Conservation (phyloP, 1,140 invertebrate species). For the Cyphomyrmex costatus region DNA sequence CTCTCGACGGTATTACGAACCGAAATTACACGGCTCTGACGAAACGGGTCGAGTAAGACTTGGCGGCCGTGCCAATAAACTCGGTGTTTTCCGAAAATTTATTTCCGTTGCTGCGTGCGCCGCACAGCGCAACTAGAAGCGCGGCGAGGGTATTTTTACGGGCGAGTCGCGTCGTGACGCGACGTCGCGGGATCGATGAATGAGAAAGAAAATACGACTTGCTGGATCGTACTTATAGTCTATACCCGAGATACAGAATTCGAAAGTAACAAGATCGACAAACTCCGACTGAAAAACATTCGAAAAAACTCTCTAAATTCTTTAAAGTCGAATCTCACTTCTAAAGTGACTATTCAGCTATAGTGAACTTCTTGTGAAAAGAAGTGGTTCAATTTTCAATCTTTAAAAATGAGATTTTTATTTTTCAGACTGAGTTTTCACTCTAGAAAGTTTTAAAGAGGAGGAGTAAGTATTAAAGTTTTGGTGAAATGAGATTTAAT, state of each 20-base stretch:
- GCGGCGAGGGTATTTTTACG: background rate
- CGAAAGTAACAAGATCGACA: background rate
- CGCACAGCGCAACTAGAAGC: background rate
- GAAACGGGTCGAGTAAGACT: conserved; percentile 76
- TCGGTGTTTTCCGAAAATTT: conserved; percentile 66
- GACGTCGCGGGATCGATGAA: background rate
- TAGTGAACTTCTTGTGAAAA: no score
- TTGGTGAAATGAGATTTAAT: no score
- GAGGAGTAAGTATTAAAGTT: no score
- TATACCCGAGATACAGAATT: background rate
- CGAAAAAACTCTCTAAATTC: no score
- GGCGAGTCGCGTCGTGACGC: background rate
- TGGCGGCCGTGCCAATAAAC: conserved; percentile 78
- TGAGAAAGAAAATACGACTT: background rate
- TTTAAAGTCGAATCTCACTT: no score
- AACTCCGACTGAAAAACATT: background rate
- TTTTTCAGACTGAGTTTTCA: no score
- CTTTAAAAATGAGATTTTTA: no score
- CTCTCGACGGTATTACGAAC: conserved; percentile 64
- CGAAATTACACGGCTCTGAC: conserved; percentile 77
- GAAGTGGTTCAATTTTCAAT: no score
- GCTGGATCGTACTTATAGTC: background rate
- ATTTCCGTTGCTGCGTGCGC: conserved; percentile 65
- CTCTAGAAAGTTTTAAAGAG: no score
- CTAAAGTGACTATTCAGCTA: no score